phyloP scores from a whole-genome alignment of 1,140 invertebrate genomes.

The Drosophila leontia region DNA sequence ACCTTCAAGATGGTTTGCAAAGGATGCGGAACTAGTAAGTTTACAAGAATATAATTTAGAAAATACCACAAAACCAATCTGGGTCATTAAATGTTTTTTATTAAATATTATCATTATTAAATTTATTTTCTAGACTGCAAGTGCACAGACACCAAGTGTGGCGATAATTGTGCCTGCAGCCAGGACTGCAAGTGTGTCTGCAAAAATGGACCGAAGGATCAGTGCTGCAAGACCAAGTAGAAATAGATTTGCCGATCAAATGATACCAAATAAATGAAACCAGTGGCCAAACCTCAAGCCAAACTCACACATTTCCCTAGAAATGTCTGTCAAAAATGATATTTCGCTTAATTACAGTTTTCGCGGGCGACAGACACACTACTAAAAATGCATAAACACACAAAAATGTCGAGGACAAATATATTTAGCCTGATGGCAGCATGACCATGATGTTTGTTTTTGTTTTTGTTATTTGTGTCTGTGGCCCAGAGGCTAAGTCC shows the following conservation, averaged over 20 bases:
- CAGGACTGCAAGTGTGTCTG: constrained; percentile 67
- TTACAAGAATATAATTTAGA: not conserved
- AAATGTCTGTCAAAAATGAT: constrained; percentile 32
- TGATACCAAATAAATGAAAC: constrained; percentile 4
- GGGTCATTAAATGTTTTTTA: not conserved
- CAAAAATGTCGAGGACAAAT: constrained; percentile 45
- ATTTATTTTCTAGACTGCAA: constrained; percentile 56
- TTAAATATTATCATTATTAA: not conserved
- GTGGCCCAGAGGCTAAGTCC: constrained; percentile 19
- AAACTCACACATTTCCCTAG: constrained; percentile 4
- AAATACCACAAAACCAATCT: not conserved
- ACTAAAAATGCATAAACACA: constrained; percentile 31
- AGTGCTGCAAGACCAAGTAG: constrained; percentile 64
- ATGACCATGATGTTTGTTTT: constrained; percentile 26
- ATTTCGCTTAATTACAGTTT: constrained; percentile 58
- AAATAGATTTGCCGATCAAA: not conserved
- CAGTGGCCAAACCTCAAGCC: not conserved
- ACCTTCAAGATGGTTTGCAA: constrained; percentile 65
- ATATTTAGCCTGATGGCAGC: constrained; percentile 24
- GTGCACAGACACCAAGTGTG: constrained; percentile 63
- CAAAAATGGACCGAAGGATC: constrained; percentile 62
- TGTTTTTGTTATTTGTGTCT: constrained; percentile 1
- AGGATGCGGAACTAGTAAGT: constrained; percentile 65
- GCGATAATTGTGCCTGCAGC: constrained; percentile 66
- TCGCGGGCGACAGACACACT: constrained; percentile 12